These are phyloP conservation scores for western clawed frog (Xenopus tropicalis) DNA, from an alignment of 2,113 vertebrate genomes.

Conservation along the genomic window DNA sequence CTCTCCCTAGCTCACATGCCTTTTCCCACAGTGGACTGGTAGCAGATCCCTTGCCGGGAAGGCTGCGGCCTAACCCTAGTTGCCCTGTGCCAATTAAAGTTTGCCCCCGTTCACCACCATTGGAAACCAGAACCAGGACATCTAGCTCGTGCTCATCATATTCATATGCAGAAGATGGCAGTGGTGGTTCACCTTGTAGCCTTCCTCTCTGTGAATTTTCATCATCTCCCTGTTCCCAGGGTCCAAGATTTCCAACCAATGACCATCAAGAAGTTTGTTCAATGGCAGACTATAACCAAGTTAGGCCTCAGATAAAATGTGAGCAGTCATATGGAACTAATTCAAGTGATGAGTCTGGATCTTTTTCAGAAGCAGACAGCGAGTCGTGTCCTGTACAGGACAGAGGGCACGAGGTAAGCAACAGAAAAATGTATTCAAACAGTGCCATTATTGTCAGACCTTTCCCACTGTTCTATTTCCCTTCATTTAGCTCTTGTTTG, in stretches of 20 bases:
- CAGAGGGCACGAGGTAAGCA: conserved; percentile 91
- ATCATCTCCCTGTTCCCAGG: conserved; percentile 92
- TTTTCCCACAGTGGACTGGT: conserved; percentile 74
- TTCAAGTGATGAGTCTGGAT: conserved; percentile 97
- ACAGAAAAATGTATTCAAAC: conserved; percentile 44
- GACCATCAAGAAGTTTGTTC: conserved; percentile 84
- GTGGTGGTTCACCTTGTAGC: conserved; percentile 93
- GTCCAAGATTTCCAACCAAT: conserved; percentile 79
- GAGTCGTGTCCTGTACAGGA: conserved; percentile 95
- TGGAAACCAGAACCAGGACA: conserved; percentile 93
- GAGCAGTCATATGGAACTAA: conserved; percentile 98
- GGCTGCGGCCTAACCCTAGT: conserved; percentile 92
- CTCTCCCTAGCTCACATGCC: conserved; percentile 87
- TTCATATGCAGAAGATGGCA: conserved; percentile 94
- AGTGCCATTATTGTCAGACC: neutral
- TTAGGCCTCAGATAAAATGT: conserved; percentile 95
- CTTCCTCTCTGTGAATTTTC: conserved; percentile 97
- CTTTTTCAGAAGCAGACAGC: conserved; percentile 98
- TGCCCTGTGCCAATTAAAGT: conserved; percentile 99
- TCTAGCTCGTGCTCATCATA: conserved; percentile 98
- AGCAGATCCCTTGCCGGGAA: conserved; percentile 79
- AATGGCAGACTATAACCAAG: conserved; percentile 82
- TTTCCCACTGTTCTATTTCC: no score
- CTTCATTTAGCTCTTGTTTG: conserved; percentile 4
- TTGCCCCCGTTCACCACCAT: conserved; percentile 91